Evolutionary conservation across 2,797 vertebrate species (phyloP).

Genomic region (Cottoperca gobio): DNA sequence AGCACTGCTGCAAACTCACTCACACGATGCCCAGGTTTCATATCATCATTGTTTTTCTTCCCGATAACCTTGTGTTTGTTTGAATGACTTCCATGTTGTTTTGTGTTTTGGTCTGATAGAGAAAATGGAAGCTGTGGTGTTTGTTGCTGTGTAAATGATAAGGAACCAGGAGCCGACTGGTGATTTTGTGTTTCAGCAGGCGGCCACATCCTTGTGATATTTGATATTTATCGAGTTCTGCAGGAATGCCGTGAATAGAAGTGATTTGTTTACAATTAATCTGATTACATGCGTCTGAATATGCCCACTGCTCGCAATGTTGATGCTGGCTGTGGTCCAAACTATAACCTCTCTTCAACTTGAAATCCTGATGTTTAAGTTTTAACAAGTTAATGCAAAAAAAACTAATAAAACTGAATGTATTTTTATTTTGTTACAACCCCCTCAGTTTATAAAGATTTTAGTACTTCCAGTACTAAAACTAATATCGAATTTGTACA

Average conservation of each 20-base stretch:
- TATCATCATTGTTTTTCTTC: not conserved
- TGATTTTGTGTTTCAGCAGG: constrained; percentile 1
- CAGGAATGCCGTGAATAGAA: not conserved
- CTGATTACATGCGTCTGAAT: not conserved
- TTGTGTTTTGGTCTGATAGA: constrained; percentile 3
- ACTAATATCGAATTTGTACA: too few species aligned
- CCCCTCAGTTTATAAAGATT: too few species aligned
- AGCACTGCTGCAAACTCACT: not conserved
- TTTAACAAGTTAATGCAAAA: too few species aligned
- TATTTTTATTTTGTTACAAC: too few species aligned
- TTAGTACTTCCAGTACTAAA: too few species aligned
- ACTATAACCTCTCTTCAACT: not conserved
- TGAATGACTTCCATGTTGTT: not conserved
- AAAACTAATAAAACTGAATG: too few species aligned
- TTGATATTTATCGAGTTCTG: constrained; percentile 14
- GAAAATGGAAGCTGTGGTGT: constrained; percentile 6
- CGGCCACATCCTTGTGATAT: constrained; percentile 1
- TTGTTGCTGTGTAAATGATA: not conserved
- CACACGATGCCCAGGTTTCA: not conserved
- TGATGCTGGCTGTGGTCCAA: not conserved
- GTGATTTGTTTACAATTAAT: not conserved
- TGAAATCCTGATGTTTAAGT: not conserved
- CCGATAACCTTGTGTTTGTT: not conserved
- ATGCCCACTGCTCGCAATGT: too few species aligned
- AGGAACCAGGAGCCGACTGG: not conserved